These are phyloP conservation scores for Stomatorhinus ivindoensis DNA, from an alignment of 2,113 vertebrate species.

Conservation along the genomic window DNA sequence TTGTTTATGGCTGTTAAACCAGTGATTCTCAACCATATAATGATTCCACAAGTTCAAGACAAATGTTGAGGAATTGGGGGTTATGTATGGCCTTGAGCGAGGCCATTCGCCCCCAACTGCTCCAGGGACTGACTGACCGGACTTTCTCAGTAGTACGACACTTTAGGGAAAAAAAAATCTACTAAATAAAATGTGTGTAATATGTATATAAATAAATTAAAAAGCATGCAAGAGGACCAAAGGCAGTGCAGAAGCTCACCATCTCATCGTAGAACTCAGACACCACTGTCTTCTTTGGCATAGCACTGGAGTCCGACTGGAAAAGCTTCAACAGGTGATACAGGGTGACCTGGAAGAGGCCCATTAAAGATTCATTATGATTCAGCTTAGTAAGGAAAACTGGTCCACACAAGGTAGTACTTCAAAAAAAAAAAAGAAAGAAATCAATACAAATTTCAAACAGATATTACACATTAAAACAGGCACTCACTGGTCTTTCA, in stretches of 20 bases:
- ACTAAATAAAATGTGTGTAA: too few species aligned
- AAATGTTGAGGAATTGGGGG: not conserved
- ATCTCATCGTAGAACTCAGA: constrained; percentile 99
- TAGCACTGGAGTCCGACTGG: constrained; percentile 93
- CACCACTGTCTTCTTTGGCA: constrained; percentile 95
- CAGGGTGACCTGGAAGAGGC: constrained; percentile 74
- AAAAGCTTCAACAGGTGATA: constrained; percentile 96
- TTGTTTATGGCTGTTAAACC: too few species aligned
- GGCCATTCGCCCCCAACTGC: too few species aligned
- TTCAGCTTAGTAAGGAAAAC: not conserved
- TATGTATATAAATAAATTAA: too few species aligned
- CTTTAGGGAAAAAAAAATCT: too few species aligned
- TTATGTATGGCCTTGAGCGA: not conserved
- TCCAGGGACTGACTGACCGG: too few species aligned
- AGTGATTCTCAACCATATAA: not conserved
- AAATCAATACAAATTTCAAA: not conserved
- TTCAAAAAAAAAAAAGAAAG: not conserved
- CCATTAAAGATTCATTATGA: not conserved
- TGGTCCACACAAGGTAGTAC: not conserved
- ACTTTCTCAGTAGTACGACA: too few species aligned
- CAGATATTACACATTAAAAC: not conserved
- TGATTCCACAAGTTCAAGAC: not conserved
- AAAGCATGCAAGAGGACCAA: not conserved
- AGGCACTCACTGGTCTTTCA: constrained; percentile 84
- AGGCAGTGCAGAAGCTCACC: constrained; percentile 54